Conservation (phyloP, 2,113 vertebrate genomes). For the Forbesichthys papilliferus region DNA sequence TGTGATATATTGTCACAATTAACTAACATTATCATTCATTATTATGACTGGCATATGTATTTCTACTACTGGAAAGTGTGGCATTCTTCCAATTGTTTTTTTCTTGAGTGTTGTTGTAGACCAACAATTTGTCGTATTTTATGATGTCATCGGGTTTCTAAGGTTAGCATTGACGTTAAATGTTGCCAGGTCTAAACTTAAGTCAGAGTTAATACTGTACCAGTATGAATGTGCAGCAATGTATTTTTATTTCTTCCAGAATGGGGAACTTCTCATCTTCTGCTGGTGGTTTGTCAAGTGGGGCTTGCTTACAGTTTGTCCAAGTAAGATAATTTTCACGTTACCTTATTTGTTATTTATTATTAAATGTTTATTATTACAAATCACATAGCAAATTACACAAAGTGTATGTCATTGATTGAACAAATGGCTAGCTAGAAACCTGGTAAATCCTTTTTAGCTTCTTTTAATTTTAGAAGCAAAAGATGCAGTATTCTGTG, state of each 20-base stretch:
- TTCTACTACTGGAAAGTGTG: not conserved
- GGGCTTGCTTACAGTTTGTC: slow-evolving; percentile 63
- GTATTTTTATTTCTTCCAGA: slow-evolving; percentile 54
- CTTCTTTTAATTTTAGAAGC: too few relatives aligned
- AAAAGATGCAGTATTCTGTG: too few relatives aligned
- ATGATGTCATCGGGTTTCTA: slow-evolving; percentile 25
- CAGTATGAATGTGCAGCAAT: not conserved
- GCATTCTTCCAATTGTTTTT: slow-evolving; percentile 15
- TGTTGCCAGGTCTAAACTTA: not conserved
- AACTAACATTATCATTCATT: too few relatives aligned
- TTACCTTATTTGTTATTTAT: not conserved
- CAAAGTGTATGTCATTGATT: not conserved
- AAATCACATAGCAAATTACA: not conserved
- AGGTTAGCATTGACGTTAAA: slow-evolving; percentile 31
- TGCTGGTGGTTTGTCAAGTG: slow-evolving; percentile 43
- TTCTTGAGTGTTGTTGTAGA: slow-evolving; percentile 18
- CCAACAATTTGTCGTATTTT: slow-evolving; percentile 5
- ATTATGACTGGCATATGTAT: too few relatives aligned
- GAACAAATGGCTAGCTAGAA: too few relatives aligned
- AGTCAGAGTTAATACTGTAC: not conserved
- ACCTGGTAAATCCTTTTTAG: too few relatives aligned
- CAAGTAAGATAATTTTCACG: slow-evolving; percentile 51
- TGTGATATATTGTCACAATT: too few relatives aligned
- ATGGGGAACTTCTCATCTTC: slow-evolving; percentile 76
- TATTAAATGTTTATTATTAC: too few relatives aligned